phyloP scores from a whole-genome alignment of 2,888 invertebrate genomes.

The Autographa gamma region DNA sequence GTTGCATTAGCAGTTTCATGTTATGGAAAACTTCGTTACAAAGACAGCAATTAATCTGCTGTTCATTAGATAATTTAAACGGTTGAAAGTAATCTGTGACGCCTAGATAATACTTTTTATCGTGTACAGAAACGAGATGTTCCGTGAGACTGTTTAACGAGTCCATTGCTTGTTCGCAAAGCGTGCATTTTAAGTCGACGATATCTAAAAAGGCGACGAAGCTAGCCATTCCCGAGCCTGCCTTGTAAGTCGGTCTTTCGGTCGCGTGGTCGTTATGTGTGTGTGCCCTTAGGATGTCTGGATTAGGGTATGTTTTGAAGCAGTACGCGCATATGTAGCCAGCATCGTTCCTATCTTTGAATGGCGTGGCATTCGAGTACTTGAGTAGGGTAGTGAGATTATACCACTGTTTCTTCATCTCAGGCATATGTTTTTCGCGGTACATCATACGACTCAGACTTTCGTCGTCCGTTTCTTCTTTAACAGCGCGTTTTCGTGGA shows the following conservation, averaged over 20 bases:
- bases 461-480: conserved; percentile 70
- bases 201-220: conserved; percentile 83
- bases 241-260: conserved; percentile 80
- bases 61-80: conserved; percentile 77
- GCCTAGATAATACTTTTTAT: conserved; percentile 78
- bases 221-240: conserved; percentile 78
- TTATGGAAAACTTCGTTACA: conserved; percentile 80
- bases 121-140: conserved; percentile 77
- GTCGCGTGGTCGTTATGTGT: conserved; percentile 77
- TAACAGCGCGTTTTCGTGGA: conserved; percentile 73
- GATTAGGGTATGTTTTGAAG: conserved; percentile 79
- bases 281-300: conserved; percentile 72
- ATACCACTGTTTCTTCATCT: conserved; percentile 85
- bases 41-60: conserved; percentile 79
- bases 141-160: conserved; percentile 71
- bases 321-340: conserved; percentile 85
- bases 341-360: conserved; percentile 82
- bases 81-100: conserved; percentile 82
- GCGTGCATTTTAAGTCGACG: conserved; percentile 79
- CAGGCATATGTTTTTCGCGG: conserved; percentile 73
- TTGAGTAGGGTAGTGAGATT: conserved; percentile 80
- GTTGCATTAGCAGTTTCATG: conserved; percentile 83
- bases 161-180: conserved; percentile 75
- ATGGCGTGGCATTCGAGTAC: conserved; percentile 82
- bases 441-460: conserved; percentile 65